phyloP scores from a whole-genome alignment of 2,113 vertebrate genomes.

The Cacatua alba region DNA sequence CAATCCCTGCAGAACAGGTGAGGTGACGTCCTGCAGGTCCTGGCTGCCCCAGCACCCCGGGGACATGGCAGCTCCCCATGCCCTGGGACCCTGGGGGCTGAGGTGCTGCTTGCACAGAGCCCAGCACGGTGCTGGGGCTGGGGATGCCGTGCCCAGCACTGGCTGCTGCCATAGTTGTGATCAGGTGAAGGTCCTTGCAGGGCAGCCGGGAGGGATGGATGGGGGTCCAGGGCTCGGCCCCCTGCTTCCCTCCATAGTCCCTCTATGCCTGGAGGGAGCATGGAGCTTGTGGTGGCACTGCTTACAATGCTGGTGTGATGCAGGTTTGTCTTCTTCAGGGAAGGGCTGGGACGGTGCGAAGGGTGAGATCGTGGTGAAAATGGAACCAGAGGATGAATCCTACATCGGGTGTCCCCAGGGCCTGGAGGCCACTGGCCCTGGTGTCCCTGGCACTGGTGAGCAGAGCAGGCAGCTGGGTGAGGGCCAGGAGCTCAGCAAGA shows the following conservation, averaged over 20 bases:
- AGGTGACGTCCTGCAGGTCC: not conserved
- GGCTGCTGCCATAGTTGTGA: accelerated
- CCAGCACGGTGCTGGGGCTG: not conserved
- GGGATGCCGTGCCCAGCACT: too few species aligned
- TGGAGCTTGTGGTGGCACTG: not conserved
- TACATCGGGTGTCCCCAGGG: not conserved
- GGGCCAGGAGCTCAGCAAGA: not conserved
- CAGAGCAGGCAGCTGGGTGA: not conserved
- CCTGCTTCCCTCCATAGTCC: not conserved
- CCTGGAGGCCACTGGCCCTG: not conserved
- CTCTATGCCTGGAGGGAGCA: not conserved
- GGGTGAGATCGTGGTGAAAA: not conserved
- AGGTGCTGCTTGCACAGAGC: not conserved
- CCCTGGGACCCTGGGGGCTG: not conserved
- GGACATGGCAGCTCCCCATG: not conserved
- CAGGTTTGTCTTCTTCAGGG: not conserved
- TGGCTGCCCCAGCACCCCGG: not conserved
- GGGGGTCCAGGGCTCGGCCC: not conserved
- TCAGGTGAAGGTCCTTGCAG: not conserved
- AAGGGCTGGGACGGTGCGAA: not conserved
- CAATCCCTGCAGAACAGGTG: not conserved
- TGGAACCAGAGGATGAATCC: not conserved
- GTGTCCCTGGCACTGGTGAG: not conserved
- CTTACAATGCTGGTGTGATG: not conserved
- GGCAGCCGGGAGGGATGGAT: not conserved